These are phyloP conservation scores for Otocyon megalotis DNA, from an alignment of 2,113 vertebrate genomes.

Conservation along the genomic window DNA sequence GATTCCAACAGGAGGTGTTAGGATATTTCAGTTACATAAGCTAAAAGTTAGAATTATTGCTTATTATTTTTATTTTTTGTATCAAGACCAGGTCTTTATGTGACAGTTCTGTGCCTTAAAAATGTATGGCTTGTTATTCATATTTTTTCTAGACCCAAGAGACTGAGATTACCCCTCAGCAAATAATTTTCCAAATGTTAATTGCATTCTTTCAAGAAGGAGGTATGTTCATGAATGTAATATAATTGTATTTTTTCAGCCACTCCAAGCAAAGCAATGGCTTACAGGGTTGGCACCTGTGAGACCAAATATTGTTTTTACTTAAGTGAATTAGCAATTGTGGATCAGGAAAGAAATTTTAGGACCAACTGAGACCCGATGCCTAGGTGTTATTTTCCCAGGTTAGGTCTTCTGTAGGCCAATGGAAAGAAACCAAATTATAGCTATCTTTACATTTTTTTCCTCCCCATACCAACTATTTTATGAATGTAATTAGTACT, in stretches of 20 bases:
- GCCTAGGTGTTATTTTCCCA: constrained; percentile 67
- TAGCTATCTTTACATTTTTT: not conserved
- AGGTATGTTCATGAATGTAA: constrained; percentile 48
- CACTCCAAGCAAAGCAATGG: constrained; percentile 72
- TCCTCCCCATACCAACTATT: constrained; percentile 12
- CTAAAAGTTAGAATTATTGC: not conserved
- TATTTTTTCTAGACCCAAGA: not conserved
- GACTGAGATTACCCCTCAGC: not conserved
- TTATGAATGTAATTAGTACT: constrained; percentile 80
- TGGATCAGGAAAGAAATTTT: constrained; percentile 71
- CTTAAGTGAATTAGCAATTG: constrained; percentile 80
- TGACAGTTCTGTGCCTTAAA: not conserved
- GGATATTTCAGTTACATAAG: not conserved
- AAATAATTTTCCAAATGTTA: constrained; percentile 55
- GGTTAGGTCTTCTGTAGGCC: constrained; percentile 12
- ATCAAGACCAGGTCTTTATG: not conserved
- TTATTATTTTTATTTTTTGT: not conserved
- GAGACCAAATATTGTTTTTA: constrained; percentile 78
- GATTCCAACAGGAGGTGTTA: not conserved
- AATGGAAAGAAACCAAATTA: constrained; percentile 72
- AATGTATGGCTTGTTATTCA: not conserved
- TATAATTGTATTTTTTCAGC: constrained; percentile 62
- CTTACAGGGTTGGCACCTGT: constrained; percentile 76
- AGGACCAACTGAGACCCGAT: constrained; percentile 58
- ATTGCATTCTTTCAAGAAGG: constrained; percentile 60